These are phyloP conservation scores for Hafferia zeledoni DNA, from an alignment of 2,797 vertebrate species.

Conservation along the genomic window DNA sequence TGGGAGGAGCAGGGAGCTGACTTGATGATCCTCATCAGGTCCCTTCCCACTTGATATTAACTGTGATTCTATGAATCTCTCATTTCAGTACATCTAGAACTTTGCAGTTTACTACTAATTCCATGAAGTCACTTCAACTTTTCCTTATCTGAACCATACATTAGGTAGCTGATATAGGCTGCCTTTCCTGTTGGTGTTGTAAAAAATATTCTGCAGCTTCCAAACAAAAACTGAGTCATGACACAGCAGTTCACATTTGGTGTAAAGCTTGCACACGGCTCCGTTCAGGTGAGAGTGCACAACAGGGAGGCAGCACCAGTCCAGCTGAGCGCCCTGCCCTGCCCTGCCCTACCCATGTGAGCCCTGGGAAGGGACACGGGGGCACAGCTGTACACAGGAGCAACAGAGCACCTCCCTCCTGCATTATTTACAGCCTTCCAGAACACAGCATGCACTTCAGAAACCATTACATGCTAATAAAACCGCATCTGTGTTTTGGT, in stretches of 20 bases:
- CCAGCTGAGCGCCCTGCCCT: not conserved
- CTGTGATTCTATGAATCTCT: not conserved
- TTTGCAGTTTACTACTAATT: not conserved
- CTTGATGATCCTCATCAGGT: not conserved
- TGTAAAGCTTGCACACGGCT: not conserved
- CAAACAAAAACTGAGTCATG: not conserved
- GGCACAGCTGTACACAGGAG: not conserved
- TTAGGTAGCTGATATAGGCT: not conserved
- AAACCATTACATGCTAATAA: not conserved
- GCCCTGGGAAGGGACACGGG: not conserved
- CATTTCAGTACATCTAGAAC: not conserved
- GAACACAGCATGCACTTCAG: rapidly evolving
- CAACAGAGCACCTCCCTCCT: not conserved
- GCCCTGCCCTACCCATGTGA: not conserved
- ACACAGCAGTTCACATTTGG: not conserved
- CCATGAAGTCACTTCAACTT: not conserved
- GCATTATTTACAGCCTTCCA: not conserved
- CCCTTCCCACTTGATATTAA: not conserved
- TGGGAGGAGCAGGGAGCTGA: not conserved
- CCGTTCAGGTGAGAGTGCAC: not conserved
- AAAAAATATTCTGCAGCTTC: not conserved
- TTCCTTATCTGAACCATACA: not conserved
- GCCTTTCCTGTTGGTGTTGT: not conserved
- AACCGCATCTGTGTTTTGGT: not conserved
- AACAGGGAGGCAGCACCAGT: not conserved